A percentile compares a stretch with the other conserved stretches of the same genome.
phyloP scores from a whole-genome alignment of 2,113 vertebrate species.

The Pseudopodoces humilis region DNA sequence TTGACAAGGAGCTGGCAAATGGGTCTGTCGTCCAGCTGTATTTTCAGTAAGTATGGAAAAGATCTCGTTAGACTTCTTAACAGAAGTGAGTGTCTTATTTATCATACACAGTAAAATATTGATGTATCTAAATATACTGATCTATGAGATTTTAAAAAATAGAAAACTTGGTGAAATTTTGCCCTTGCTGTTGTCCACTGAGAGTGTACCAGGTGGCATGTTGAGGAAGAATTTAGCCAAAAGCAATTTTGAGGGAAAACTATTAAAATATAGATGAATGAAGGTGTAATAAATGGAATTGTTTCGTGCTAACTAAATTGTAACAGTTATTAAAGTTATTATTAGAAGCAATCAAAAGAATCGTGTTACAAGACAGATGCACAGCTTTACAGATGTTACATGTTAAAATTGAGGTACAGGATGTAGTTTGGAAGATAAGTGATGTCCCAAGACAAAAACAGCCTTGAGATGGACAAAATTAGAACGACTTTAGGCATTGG shows the following conservation, averaged over 20 bases:
- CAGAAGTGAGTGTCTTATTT: background rate
- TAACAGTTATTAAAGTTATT: too few relatives aligned
- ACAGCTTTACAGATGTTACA: too few relatives aligned
- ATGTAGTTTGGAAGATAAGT: too few relatives aligned
- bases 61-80: background rate
- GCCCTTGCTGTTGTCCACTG: background rate
- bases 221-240: background rate
- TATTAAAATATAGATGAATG: slow-evolving; percentile 1
- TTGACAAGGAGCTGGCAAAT: background rate
- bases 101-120: background rate
- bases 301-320: too few relatives aligned
- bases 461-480: too few relatives aligned
- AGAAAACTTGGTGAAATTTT: background rate
- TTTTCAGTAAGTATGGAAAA: background rate
- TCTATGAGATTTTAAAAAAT: background rate
- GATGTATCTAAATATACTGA: background rate
- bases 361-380: too few relatives aligned
- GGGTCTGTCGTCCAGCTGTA: background rate
- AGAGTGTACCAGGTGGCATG: background rate
- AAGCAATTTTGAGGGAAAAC: background rate
- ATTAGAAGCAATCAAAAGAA: too few relatives aligned
- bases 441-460: too few relatives aligned
- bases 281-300: background rate
- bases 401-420: too few relatives aligned
- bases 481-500: too few relatives aligned